Evolutionary conservation across 2,888 invertebrate species (phyloP).

Genomic region (Amaurobius ferox): DNA sequence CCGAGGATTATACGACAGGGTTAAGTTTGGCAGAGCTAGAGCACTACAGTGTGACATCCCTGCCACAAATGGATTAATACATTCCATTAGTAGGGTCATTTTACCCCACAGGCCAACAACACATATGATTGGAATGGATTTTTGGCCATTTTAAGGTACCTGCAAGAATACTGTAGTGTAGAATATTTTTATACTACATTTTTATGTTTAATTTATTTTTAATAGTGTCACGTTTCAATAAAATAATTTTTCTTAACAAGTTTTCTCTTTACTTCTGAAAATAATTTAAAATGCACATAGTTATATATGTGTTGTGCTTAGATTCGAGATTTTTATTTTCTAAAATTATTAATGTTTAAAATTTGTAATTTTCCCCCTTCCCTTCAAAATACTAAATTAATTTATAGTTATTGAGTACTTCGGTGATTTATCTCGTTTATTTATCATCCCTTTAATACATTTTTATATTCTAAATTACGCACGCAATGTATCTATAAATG

Average conservation of each 20-base stretch:
- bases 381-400: too few species aligned
- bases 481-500: too few species aligned
- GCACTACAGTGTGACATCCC: conserved; percentile 77
- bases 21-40: conserved; percentile 76
- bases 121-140: conserved; percentile 43
- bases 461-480: too few species aligned
- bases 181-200: background rate
- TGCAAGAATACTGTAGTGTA: background rate
- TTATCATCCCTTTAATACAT: too few species aligned
- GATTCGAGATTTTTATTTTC: too few species aligned
- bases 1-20: conserved; percentile 75
- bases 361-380: too few species aligned
- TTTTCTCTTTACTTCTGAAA: too few species aligned
- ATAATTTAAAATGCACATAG: too few species aligned
- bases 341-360: too few species aligned
- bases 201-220: background rate
- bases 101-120: conserved; percentile 24
- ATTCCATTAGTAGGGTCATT: conserved; percentile 76
- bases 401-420: too few species aligned
- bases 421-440: too few species aligned
- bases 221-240: background rate
- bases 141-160: conserved; percentile 27
- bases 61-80: conserved; percentile 77
- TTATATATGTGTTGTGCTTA: too few species aligned
- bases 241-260: conserved; percentile 14